Evolutionary conservation across 2,888 invertebrate species (phyloP), one percentile per base, ranked within the genome.

Genomic region (Dasysyrphus tricinctus): DNA sequence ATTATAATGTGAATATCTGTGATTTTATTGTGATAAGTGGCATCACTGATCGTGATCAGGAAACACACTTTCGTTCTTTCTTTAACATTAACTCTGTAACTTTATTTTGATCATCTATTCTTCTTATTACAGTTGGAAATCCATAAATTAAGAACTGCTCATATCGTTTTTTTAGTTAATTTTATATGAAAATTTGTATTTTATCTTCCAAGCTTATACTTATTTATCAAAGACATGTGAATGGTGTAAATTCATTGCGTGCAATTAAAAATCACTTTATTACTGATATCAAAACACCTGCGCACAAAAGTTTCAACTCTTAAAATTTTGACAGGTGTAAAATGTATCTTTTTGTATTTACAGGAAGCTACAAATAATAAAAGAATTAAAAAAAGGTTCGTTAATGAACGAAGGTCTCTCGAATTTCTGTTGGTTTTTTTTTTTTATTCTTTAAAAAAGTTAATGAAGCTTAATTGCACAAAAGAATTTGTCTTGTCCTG

Each of bases 241-340:
- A 0, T 34, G 34, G 7, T 3, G 9, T 1, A 34, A 34, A 57
- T 37, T 37, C 16, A 37, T 57, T 34, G 32, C 9, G 2, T 5
- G 3, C 16, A 57, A 57, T 57, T 57, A 57, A 57, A 57, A 57
- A 57, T 57, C 57, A 57, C 57, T 57, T 57, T 37, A 34, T 19
- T 16, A 16, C 16, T 34, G 37, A 57, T 34, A 34, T 37, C 11
- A 57, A 56, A 57, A 5, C 57, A 57, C 16, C 57, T 57, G 57
- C 57, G 57, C 57, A 16, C 16, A 57, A 5, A 37, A 37, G 5
- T 11, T 37, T 57, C 11, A 16, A 57, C 34, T 57, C 5, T 34
- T 2, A 37, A 29, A 57, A 34, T 37, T 57, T 57, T 57, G 57
- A 57, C 57, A 57, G 57, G 57, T 57, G 57, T 57, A 57, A 37